Evolutionary conservation across 2,113 vertebrate species (phyloP).

Genomic region (Hydrolagus affinis): DNA sequence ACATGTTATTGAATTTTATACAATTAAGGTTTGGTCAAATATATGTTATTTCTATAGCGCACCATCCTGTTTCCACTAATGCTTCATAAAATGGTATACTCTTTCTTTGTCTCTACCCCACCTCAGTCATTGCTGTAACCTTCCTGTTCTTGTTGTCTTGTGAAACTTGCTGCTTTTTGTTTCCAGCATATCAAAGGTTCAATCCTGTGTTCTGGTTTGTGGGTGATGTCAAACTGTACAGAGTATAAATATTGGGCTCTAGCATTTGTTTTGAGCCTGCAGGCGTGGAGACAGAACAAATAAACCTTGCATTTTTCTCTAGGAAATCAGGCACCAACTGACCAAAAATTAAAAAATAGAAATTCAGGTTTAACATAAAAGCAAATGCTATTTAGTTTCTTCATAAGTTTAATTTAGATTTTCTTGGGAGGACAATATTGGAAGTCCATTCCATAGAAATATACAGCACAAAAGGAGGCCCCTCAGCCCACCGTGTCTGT

Average conservation of each 20-base stretch:
- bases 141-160: too few relatives aligned
- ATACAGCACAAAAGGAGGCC: too few relatives aligned
- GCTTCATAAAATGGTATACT: neutral
- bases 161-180: too few relatives aligned
- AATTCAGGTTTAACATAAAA: too few relatives aligned
- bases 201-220: neutral
- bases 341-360: too few relatives aligned
- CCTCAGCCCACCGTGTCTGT: too few relatives aligned
- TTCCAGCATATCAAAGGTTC: neutral
- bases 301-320: neutral
- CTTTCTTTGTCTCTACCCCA: neutral
- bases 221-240: neutral
- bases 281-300: neutral
- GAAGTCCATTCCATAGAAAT: too few relatives aligned
- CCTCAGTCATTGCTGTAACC: too few relatives aligned
- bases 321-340: neutral
- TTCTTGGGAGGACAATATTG: too few relatives aligned
- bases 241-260: neutral
- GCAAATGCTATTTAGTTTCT: too few relatives aligned
- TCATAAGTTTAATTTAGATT: too few relatives aligned
- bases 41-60: neutral
- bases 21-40: neutral
- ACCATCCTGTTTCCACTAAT: neutral
- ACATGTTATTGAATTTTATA: neutral
- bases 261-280: neutral